Percentiles rank a stretch among this genome's conserved stretches.
phyloP scores from a whole-genome alignment of 2,888 invertebrate genomes.

The Dryobota labecula region DNA sequence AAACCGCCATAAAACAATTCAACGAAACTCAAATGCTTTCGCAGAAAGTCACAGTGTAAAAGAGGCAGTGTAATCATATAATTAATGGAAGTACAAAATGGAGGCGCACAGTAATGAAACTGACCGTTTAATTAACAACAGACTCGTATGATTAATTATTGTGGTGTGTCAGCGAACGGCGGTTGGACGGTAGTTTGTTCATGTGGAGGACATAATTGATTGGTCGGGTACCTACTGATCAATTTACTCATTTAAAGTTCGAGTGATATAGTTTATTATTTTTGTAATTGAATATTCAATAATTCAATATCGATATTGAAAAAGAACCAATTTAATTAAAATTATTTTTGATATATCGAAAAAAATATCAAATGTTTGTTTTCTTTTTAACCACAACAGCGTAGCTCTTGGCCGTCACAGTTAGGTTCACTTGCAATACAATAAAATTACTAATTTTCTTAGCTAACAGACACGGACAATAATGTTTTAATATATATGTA shows the following conservation, averaged over 20 bases:
- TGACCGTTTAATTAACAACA: constrained; percentile 55
- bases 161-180: constrained; percentile 26
- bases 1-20: constrained; percentile 12
- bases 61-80: constrained; percentile 13
- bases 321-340: too few relatives aligned
- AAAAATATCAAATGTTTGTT: too few relatives aligned
- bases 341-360: too few relatives aligned
- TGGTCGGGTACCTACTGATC: not conserved
- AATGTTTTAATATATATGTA: too few relatives aligned
- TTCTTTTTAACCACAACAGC: too few relatives aligned
- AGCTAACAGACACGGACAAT: too few relatives aligned
- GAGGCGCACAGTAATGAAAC: constrained; percentile 42
- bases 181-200: constrained; percentile 12
- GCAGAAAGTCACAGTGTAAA: constrained; percentile 4
- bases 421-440: too few relatives aligned
- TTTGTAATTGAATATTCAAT: constrained; percentile 9
- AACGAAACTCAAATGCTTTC: constrained; percentile 23
- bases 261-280: constrained; percentile 3
- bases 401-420: too few relatives aligned
- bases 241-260: constrained; percentile 9
- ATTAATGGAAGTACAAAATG: constrained; percentile 44
- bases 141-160: constrained; percentile 45
- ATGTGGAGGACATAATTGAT: constrained; percentile 29
- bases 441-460: too few relatives aligned
- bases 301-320: too few relatives aligned